These are phyloP conservation scores for Rattus rattus DNA, from an alignment of 2,113 vertebrate genomes.

Conservation along the genomic window DNA sequence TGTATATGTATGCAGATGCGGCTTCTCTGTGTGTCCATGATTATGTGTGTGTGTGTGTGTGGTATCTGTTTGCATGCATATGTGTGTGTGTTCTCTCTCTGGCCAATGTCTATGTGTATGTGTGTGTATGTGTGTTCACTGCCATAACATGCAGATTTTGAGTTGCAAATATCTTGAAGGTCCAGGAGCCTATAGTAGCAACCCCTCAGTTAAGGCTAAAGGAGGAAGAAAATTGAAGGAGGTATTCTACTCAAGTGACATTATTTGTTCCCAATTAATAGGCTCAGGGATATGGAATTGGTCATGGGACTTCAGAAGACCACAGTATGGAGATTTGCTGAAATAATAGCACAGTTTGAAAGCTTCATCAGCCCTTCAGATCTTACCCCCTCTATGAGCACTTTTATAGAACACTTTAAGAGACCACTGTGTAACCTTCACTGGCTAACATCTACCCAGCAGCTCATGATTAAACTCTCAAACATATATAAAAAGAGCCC, in stretches of 20 bases:
- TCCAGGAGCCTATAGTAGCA: not conserved
- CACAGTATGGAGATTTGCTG: slow-evolving; percentile 29
- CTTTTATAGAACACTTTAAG: slow-evolving; percentile 59
- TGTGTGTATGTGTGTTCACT: not conserved
- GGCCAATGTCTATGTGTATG: not conserved
- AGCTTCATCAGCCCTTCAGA: slow-evolving; percentile 29
- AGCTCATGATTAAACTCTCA: slow-evolving; percentile 76
- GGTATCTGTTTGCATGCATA: not conserved
- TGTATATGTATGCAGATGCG: not conserved
- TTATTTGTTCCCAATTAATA: slow-evolving; percentile 65
- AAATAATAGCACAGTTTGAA: slow-evolving; percentile 63
- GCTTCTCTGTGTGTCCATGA: not conserved
- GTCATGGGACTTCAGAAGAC: not conserved
- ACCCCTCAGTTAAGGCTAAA: not conserved
- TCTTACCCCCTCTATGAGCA: not conserved
- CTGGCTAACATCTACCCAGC: slow-evolving; percentile 67
- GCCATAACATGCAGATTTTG: not conserved
- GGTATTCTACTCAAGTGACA: slow-evolving; percentile 48
- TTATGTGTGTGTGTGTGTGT: not conserved
- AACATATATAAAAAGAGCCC: slow-evolving; percentile 74
- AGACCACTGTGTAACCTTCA: slow-evolving; percentile 69
- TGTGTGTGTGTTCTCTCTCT: not conserved
- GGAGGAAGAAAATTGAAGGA: slow-evolving; percentile 36
- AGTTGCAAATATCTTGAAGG: not conserved
- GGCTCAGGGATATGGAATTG: not conserved